Conservation (phyloP, 2,888 invertebrate genomes). For the Tubulanus polymorphus region DNA sequence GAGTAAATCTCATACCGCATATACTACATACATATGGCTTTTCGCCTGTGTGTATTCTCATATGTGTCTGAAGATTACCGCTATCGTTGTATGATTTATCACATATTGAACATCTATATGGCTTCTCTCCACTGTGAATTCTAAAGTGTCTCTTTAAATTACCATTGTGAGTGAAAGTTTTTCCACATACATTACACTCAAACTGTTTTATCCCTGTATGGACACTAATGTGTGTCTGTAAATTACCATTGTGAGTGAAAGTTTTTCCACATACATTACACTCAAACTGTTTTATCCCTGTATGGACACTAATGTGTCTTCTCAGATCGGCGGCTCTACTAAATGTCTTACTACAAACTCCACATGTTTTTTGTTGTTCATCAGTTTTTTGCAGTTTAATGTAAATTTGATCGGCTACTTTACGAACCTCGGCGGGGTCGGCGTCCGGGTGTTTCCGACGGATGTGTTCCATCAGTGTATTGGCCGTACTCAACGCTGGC, state of each 20-base stretch:
- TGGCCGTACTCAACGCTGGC: not conserved
- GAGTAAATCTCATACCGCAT: no score
- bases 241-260: not conserved
- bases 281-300: conserved; percentile 11
- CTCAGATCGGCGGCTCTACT: no score
- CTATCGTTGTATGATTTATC: not conserved
- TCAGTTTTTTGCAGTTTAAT: no score
- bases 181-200: conserved; percentile 14
- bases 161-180: conserved; percentile 1
- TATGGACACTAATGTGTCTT: conserved; percentile 9
- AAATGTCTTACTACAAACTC: no score
- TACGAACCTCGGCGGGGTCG: not conserved
- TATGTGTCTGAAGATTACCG: no score
- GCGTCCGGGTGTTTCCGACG: not conserved
- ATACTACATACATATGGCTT: no score
- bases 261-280: conserved; percentile 15
- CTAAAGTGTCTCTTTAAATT: conserved; percentile 1
- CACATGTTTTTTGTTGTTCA: no score
- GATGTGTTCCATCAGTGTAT: not conserved
- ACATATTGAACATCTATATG: not conserved
- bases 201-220: conserved; percentile 13
- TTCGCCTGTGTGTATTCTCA: no score
- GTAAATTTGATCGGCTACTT: not conserved
- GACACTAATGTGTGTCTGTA: conserved; percentile 9
- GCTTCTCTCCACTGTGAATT: not conserved